Percentiles rank a stretch among this genome's conserved stretches.
Evolutionary conservation across 2,797 vertebrate species (phyloP).

Genomic region (Betta splendens): DNA sequence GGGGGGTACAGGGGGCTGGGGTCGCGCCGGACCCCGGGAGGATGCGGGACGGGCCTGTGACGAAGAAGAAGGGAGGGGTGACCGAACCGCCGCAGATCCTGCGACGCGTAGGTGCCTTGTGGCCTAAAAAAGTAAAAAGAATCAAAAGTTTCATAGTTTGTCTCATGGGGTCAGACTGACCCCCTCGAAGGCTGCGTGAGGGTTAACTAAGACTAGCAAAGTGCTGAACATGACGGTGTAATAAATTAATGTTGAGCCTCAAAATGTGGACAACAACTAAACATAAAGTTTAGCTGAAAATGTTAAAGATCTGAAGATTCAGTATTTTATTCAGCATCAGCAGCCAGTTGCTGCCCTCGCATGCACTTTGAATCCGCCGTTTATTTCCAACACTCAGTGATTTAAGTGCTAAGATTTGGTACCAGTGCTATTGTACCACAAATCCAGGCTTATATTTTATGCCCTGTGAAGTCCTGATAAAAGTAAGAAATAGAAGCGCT

Average conservation of each 20-base stretch:
- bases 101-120: no score
- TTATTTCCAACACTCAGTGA: conserved; percentile 29
- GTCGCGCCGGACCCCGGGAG: no score
- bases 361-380: conserved; percentile 33
- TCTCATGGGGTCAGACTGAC: no score
- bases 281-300: conserved; percentile 20
- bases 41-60: no score
- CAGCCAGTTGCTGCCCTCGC: conserved; percentile 20
- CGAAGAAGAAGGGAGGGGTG: no score
- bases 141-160: no score
- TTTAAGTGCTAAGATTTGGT: conserved; percentile 22
- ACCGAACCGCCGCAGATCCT: no score
- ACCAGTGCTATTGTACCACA: conserved; percentile 22
- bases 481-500: conserved; percentile 27
- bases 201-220: no score
- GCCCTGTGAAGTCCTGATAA: conserved; percentile 50
- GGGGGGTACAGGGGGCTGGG: no score
- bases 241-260: background rate
- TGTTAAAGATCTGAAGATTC: conserved; percentile 17
- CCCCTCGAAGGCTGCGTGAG: no score
- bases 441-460: conserved; percentile 51
- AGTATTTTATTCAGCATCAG: conserved; percentile 21
- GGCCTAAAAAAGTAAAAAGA: no score
- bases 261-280: background rate
- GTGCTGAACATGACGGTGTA: no score